Base-by-base conservation (phyloP, 2,888 invertebrate genomes). In the Euproctis similis region DNA sequence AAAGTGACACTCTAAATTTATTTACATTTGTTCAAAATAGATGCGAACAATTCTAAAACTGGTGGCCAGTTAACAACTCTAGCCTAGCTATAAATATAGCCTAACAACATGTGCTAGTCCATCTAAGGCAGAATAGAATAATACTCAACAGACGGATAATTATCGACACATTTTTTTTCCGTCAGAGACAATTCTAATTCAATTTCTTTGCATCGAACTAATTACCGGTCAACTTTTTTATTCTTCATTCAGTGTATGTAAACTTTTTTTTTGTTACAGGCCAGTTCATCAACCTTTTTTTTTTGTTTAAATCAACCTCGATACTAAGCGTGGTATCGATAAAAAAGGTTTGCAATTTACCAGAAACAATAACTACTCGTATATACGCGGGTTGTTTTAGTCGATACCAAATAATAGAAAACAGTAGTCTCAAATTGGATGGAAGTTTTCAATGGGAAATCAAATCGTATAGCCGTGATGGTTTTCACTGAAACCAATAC, bases 21-120 rank as follows among this genome's bases (percentile, higher is more conserved):
- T 80, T 77, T 74, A 78, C 78, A 77, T 72, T 74, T 68, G 75
- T 75, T 75, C 60, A 58, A 75, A 77, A 81, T 81, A 81, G 73
- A 74, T 58, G 51, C 63, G 56, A 62, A 59, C 74, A 70, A 71
- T 69, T 71, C 72, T 76, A 76, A 72, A 81, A 76, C 77, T 73
- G 65, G 72, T 78, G 78, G 75, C 75, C 69, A 74, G 69, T 72
- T 71, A 63, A 56, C 52, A 53, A 61, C 56, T 60, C 59, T 63
- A 58, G 59, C 53, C 49, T 53, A 50, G 70, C 76, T 81, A 81
- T 80, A 80, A 74, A 80, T 81, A 81, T 55, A 69, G 54, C 64
- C 57, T 48, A 59, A 55, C n/a, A 70, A 70, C 73, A 72, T 68
- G 56, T 57, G 64, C n/a, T n/a, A n/a, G n/a, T 66, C 78, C 78